phyloP scores from a whole-genome alignment of 2,888 invertebrate genomes.

The Leucophenga maculata region DNA sequence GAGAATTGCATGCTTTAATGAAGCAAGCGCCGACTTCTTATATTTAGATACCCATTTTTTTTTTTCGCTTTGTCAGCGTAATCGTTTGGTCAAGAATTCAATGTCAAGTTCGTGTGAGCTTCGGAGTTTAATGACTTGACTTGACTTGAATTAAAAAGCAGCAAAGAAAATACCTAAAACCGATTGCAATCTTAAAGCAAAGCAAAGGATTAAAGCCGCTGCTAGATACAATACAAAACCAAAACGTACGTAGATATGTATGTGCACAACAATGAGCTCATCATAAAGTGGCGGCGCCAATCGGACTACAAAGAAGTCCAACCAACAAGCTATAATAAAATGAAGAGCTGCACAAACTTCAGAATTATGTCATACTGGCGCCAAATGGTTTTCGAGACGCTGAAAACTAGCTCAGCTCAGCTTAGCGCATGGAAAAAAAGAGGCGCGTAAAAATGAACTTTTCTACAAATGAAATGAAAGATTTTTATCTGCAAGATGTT shows the following conservation, averaged over 20 bases:
- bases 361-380: conserved; percentile 10
- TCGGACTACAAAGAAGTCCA: not conserved
- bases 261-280: too few species aligned
- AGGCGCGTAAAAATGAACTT: too few species aligned
- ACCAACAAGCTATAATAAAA: too few species aligned
- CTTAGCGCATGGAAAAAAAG: too few species aligned
- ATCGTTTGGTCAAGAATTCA: conserved; percentile 1
- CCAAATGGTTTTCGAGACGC: not conserved
- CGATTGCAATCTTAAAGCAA: not conserved
- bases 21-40: not conserved
- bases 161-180: not conserved
- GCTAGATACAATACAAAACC: too few species aligned
- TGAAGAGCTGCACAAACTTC: not conserved
- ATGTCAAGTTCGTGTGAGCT: conserved; percentile 4
- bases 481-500: too few species aligned
- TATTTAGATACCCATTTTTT: not conserved
- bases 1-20: too few species aligned
- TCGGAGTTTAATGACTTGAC: not conserved
- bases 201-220: not conserved
- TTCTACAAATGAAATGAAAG: too few species aligned
- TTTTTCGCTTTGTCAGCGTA: not conserved
- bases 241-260: too few species aligned
- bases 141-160: not conserved
- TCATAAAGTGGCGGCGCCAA: not conserved
- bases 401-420: too few species aligned